Evolutionary conservation across 1,140 invertebrate species (phyloP).

Genomic region (Cotesia typhae): DNA sequence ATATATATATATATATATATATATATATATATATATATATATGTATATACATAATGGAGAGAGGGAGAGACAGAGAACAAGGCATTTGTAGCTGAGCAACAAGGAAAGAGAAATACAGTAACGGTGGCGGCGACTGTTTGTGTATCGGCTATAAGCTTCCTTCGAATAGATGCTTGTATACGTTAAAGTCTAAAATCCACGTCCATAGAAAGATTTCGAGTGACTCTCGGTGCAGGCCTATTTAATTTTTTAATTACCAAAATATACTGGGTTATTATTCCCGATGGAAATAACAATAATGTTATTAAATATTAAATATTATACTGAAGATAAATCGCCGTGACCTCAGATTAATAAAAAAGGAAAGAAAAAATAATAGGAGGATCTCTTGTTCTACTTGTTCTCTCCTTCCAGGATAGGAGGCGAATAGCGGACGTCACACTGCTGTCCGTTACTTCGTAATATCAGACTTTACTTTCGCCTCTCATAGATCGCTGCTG

Average conservation of each 20-base stretch:
- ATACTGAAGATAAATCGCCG: too few relatives aligned
- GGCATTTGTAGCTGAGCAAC: background rate
- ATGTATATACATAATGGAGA: background rate
- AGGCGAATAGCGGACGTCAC: constrained; percentile 12
- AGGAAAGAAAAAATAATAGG: constrained; percentile 1
- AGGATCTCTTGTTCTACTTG: background rate
- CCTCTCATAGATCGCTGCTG: constrained; percentile 7
- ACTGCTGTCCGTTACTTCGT: constrained; percentile 10
- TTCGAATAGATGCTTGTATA: constrained; percentile 7
- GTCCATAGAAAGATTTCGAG: constrained; percentile 1
- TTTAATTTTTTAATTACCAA: background rate
- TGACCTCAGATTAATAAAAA: background rate
- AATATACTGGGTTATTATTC: too few relatives aligned
- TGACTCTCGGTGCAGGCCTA: background rate
- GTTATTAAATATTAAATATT: too few relatives aligned
- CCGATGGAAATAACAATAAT: too few relatives aligned
- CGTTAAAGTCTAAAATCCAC: background rate
- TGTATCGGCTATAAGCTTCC: constrained; percentile 27
- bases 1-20: constrained; percentile 1
- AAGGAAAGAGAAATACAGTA: constrained; percentile 11
- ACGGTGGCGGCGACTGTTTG: constrained; percentile 28
- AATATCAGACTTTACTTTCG: constrained; percentile 13
- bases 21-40: constrained; percentile 10
- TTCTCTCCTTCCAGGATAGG: background rate
- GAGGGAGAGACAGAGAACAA: background rate